phyloP scores from a whole-genome alignment of 23 tunicate species.

The Diplosoma virens region DNA sequence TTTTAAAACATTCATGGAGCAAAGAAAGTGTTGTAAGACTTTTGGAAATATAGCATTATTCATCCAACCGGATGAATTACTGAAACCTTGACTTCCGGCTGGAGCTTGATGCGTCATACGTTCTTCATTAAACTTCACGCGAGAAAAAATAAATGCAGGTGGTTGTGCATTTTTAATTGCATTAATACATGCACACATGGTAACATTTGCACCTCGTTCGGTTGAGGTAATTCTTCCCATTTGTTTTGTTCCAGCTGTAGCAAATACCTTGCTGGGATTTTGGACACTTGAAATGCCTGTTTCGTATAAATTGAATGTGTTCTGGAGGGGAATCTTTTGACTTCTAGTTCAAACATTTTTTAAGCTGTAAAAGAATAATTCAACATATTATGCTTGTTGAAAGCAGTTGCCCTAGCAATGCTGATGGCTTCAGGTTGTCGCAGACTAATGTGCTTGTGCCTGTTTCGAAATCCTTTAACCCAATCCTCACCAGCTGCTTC shows the following conservation, averaged over 20 bases:
- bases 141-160: constrained; percentile 31
- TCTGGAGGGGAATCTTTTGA: too few relatives aligned
- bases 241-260: constrained; percentile 24
- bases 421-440: too few relatives aligned
- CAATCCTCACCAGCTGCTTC: too few relatives aligned
- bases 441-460: too few relatives aligned
- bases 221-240: constrained; percentile 30
- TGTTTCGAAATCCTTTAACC: too few relatives aligned
- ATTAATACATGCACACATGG: constrained; percentile 35
- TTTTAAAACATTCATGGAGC: not conserved
- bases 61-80: constrained; percentile 30
- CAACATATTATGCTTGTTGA: too few relatives aligned
- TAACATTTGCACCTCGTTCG: constrained; percentile 29
- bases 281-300: constrained; percentile 32
- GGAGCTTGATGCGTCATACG: not conserved
- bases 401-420: too few relatives aligned
- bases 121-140: not conserved
- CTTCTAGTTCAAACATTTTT: too few relatives aligned
- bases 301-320: constrained; percentile 34
- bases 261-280: constrained; percentile 19
- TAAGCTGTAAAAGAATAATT: too few relatives aligned
- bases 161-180: constrained; percentile 28
- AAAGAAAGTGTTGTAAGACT: constrained; percentile 5
- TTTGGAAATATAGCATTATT: constrained; percentile 13
- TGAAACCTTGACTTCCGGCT: constrained; percentile 4